phyloP scores from a whole-genome alignment of 30 jellyfish, hydroid and myxozoan genomes.

The Hydractinia echinata region DNA sequence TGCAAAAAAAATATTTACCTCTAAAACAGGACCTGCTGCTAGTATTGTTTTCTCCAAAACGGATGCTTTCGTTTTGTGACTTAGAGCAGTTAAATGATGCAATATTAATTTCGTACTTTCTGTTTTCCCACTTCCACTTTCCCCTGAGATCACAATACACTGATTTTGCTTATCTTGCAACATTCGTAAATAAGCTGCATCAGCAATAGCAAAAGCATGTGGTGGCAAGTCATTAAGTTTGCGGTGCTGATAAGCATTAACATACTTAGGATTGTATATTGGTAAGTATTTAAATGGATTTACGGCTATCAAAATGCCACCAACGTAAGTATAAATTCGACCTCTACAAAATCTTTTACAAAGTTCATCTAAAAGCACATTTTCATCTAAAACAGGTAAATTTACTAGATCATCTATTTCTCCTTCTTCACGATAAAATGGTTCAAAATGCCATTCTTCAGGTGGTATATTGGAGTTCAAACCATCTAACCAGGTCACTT shows the following conservation, averaged over 20 bases:
- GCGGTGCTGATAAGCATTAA: slow-evolving; percentile 61
- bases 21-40: slow-evolving; percentile 96
- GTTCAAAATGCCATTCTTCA: slow-evolving; percentile 82
- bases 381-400: slow-evolving; percentile 79
- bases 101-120: slow-evolving; percentile 82
- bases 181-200: slow-evolving; percentile 74
- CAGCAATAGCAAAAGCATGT: slow-evolving; percentile 91
- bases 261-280: slow-evolving; percentile 85
- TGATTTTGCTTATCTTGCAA: slow-evolving; percentile 63
- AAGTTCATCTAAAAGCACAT: slow-evolving; percentile 53
- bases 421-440: slow-evolving; percentile 41
- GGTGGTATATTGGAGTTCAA: slow-evolving; percentile 32
- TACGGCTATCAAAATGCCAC: slow-evolving; percentile 80
- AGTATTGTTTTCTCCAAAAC: slow-evolving; percentile 68
- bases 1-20: slow-evolving; percentile 51
- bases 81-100: slow-evolving; percentile 81
- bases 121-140: slow-evolving; percentile 94
- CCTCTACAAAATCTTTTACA: slow-evolving; percentile 66
- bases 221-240: slow-evolving; percentile 82
- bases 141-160: slow-evolving; percentile 95
- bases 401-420: slow-evolving; percentile 84
- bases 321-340: slow-evolving; percentile 80
- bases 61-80: slow-evolving; percentile 78
- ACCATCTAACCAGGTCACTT: slow-evolving; percentile 86
- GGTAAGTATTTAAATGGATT: slow-evolving; percentile 93